Conservation (phyloP, 2,113 vertebrate species). For the Acrocephalus arundinaceus region DNA sequence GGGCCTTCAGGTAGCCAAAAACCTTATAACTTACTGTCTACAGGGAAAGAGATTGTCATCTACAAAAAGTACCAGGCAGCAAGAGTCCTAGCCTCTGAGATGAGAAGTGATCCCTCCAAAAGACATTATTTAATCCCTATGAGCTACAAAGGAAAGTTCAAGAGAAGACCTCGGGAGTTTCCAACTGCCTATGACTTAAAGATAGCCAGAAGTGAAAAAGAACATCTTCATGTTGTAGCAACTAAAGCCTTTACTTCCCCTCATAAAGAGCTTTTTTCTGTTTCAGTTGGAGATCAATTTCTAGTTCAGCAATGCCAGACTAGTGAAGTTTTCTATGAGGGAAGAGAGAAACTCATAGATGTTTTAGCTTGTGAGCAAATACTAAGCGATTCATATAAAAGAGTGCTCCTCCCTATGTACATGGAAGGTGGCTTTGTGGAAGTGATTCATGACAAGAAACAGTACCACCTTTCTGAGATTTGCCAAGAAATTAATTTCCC, state of each 20-base stretch:
- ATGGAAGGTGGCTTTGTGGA: constrained; percentile 86
- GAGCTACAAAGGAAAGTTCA: constrained; percentile 85
- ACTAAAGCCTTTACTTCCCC: constrained; percentile 77
- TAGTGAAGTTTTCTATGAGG: constrained; percentile 65
- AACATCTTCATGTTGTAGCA: constrained; percentile 81
- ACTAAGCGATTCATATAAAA: constrained; percentile 58
- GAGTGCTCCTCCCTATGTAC: constrained; percentile 79
- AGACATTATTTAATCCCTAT: constrained; percentile 82
- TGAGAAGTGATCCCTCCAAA: constrained; percentile 74
- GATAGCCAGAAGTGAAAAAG: constrained; percentile 76
- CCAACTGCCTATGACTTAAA: constrained; percentile 84
- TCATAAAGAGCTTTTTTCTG: constrained; percentile 73
- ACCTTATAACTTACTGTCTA: constrained; percentile 51
- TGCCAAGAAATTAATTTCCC: constrained; percentile 77
- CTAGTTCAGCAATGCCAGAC: constrained; percentile 71
- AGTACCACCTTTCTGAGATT: constrained; percentile 78
- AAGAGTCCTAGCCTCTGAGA: constrained; percentile 82
- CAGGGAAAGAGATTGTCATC: constrained; percentile 76
- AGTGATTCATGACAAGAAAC: constrained; percentile 82
- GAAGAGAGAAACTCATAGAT: constrained; percentile 53
- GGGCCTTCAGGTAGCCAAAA: constrained; percentile 49
- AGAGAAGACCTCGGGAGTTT: constrained; percentile 81
- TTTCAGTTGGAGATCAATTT: constrained; percentile 82
- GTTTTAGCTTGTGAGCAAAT: constrained; percentile 80
- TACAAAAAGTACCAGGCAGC: constrained; percentile 75